phyloP scores from a whole-genome alignment of 1,140 invertebrate genomes.

The Copidosoma floridanum region DNA sequence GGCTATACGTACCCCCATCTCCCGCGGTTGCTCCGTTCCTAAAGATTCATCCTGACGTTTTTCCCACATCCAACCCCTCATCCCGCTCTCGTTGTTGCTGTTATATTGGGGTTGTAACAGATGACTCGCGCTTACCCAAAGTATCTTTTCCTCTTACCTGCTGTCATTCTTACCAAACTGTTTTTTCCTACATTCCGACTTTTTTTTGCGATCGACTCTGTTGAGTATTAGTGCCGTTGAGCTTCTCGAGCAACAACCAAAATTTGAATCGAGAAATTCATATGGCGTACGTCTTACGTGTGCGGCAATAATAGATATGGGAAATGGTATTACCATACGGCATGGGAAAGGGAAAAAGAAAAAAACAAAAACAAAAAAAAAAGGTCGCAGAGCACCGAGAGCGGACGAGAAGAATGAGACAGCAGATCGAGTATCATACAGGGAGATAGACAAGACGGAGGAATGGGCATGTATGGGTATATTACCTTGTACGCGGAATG shows the following conservation, averaged over 20 bases:
- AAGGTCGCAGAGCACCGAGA: neutral
- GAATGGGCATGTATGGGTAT: neutral
- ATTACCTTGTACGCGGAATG: too few relatives aligned
- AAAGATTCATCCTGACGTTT: slow-evolving; percentile 19
- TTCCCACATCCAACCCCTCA: slow-evolving; percentile 8
- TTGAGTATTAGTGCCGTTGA: too few relatives aligned
- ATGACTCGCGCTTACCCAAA: neutral
- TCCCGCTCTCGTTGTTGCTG: too few relatives aligned
- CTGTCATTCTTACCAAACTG: too few relatives aligned
- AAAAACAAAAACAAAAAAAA: neutral
- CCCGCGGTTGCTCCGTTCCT: slow-evolving; percentile 5
- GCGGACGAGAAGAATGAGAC: neutral
- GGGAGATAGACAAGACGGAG: neutral
- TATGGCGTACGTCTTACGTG: too few relatives aligned
- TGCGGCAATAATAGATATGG: too few relatives aligned
- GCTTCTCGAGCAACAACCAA: too few relatives aligned
- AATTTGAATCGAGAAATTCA: too few relatives aligned
- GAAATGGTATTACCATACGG: neutral
- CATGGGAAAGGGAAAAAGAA: neutral
- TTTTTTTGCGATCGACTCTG: too few relatives aligned
- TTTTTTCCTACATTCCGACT: too few relatives aligned
- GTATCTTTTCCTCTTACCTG: neutral
- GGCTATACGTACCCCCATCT: too few relatives aligned
- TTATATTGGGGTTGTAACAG: neutral
- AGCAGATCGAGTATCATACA: neutral